Base-by-base conservation (phyloP, 2,113 vertebrate genomes). In the Brachyhypopomus occidentalis region DNA sequence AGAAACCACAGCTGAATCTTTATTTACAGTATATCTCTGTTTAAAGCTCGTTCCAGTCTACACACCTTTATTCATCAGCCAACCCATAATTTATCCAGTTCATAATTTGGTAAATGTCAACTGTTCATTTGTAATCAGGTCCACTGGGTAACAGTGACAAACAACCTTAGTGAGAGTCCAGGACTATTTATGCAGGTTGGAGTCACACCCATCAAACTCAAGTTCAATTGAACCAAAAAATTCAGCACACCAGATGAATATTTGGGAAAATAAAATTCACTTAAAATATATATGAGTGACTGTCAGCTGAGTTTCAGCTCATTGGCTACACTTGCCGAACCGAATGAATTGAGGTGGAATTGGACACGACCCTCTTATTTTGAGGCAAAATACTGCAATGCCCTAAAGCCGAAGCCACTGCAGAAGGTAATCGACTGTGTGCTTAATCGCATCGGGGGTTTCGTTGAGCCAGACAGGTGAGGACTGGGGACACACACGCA, bases 391-490 rank as follows among this genome's bases (percentile, higher is more conserved):
- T 75, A 27, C 45, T 27, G 75, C 17, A 27, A 1, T 9, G 11
- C 8, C 48, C 48, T 59, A 27, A 58, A 70, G 77, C 66, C 23
- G 63, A 36, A 3, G 12, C 6, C 63, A 17, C 63, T 16, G 19
- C 30, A 36, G 30, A 20, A 36, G 64, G 64, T 20, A 67, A 67
- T 67, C 17, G 20, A 67, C 17, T 67, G 64, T 58, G 19, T 69
- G 30, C 14, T 23, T 56, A 56, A 69, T 69, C 12, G n/a, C n/a
- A n/a, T 70, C 56, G 25, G 16, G 0, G 16, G 52, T 78, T 38
- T 78, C 6, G 23, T 36, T 76, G 45, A 63, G 75, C 34, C 48
- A 59, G 52, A 55, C 67, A 73, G 69, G 70, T 83, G 38, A n/a
- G 59, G 48, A 56, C 59, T 12, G 0, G 48, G 56, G 34, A 45